phyloP scores from a whole-genome alignment of 2,888 invertebrate species.

The Beris chalybata region DNA sequence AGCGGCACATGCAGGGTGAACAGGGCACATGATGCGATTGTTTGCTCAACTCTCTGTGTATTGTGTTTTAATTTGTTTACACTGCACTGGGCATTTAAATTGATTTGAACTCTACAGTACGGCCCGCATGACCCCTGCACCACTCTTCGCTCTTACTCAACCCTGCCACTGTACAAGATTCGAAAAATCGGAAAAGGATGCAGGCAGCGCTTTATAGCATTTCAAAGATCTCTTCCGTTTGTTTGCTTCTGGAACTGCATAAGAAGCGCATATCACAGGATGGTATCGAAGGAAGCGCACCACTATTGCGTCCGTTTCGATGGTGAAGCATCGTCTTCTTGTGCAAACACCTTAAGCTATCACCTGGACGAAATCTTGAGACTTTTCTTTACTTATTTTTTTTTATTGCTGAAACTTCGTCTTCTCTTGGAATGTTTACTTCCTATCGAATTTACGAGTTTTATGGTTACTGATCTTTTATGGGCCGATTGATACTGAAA shows the following conservation, averaged over 20 bases:
- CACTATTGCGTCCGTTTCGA: conserved; percentile 1
- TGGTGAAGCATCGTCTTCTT: background rate
- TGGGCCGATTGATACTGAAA: conserved; percentile 36
- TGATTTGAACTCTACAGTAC: conserved; percentile 27
- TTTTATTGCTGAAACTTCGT: conserved; percentile 26
- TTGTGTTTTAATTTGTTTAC: conserved; percentile 37
- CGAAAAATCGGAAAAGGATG: background rate
- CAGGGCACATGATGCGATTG: conserved; percentile 18
- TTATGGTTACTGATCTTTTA: conserved; percentile 44
- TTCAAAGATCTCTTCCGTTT: conserved; percentile 12
- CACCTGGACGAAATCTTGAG: conserved; percentile 17
- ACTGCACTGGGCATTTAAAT: conserved; percentile 38
- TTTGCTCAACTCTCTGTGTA: conserved; percentile 36
- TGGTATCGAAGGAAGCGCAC: background rate
- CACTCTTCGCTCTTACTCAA: too few relatives aligned
- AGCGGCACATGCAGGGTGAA: conserved; percentile 10
- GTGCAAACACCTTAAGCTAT: conserved; percentile 16
- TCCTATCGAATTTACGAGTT: conserved; percentile 42
- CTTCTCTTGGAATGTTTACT: conserved; percentile 42
- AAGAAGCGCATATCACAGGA: conserved; percentile 19
- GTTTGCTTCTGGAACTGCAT: conserved; percentile 24
- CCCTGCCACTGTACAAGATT: too few relatives aligned
- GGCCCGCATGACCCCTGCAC: too few relatives aligned
- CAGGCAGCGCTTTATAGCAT: background rate
- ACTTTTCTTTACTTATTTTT: conserved; percentile 8